Evolutionary conservation across 1,140 invertebrate genomes (phyloP), one percentile per base, ranked within the genome.

Genomic region (Nymphalis io): DNA sequence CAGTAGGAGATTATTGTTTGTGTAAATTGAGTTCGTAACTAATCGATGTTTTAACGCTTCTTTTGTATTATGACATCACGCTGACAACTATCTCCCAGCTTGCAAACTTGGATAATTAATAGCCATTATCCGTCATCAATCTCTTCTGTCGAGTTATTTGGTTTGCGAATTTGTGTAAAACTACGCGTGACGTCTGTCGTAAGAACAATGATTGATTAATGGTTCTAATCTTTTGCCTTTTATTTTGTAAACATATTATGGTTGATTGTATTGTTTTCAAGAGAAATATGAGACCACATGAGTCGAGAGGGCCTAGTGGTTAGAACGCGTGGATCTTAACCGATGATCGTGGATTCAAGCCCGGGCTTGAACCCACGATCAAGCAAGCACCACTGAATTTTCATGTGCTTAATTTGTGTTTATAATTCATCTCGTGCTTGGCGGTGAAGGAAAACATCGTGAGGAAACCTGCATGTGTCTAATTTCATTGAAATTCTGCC

Each of bases 1-100:
- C 80, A 83, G 78, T 83, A 80, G 78, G 79, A 74, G 64, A 60
- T 68, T 72, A 82, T 86, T 71, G 75, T 83, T 81, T 73, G 15
- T 81, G 79, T 82, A 64, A 75, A 79, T 78, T 81, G 57, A 40
- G 68, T 42, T 80, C 55, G 71, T 76, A 73, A 79, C 73, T 80
- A 80, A 84, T 85, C 40, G 63, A 53, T 74, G 60, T 74, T 65
- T 69, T 64, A 75, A 70, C 63, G 68, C 58, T 33, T 68, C 20
- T 73, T 70, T 74, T 62, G 57, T 74, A 38, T 53, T 44, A 46
- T 59, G 18, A 27, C 42, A 38, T 61, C 58, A 55, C 58, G 23
- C 13, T 55, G 60, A 40, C 57, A 60, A 60, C 55, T 70, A 61
- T 63, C 53, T 40, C 68, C n/a, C 39, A 42, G 48, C 57, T 69